These are phyloP conservation scores for Tipula lateralis DNA, from an alignment of 2,888 invertebrate genomes.

Conservation along the genomic window DNA sequence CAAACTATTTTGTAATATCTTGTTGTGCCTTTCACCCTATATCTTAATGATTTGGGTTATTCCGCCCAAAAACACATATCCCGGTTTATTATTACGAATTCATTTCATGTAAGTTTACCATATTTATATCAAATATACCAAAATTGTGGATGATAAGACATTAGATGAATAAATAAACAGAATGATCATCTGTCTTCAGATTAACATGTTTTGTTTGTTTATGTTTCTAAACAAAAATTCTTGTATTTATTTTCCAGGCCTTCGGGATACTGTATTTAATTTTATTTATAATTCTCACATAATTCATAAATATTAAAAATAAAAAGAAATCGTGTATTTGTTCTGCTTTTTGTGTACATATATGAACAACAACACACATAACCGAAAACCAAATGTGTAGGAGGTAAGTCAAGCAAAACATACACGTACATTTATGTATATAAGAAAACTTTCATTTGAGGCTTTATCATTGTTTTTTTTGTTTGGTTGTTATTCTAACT, in stretches of 20 bases:
- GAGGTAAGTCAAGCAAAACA: neutral
- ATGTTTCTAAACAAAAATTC: too few relatives aligned
- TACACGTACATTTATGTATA: neutral
- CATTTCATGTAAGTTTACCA: neutral
- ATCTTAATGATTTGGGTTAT: neutral
- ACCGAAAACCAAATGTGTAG: neutral
- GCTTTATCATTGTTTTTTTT: neutral
- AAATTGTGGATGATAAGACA: conserved; percentile 29
- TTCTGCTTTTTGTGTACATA: neutral
- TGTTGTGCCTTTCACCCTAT: neutral
- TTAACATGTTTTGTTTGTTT: conserved; percentile 30
- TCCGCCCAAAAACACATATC: neutral
- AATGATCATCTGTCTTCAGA: conserved; percentile 30
- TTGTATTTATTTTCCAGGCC: neutral
- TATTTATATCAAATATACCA: neutral
- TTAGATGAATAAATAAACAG: conserved; percentile 29
- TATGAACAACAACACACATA: neutral
- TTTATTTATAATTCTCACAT: conserved; percentile 14
- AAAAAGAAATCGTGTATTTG: neutral
- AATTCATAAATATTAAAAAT: neutral
- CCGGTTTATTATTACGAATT: neutral
- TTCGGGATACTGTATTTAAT: neutral
- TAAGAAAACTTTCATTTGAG: neutral
- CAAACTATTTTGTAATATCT: neutral
- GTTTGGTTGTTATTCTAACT: neutral